Conservation (phyloP, 1,140 invertebrate species). For the Anagrus nilaparvatae region DNA sequence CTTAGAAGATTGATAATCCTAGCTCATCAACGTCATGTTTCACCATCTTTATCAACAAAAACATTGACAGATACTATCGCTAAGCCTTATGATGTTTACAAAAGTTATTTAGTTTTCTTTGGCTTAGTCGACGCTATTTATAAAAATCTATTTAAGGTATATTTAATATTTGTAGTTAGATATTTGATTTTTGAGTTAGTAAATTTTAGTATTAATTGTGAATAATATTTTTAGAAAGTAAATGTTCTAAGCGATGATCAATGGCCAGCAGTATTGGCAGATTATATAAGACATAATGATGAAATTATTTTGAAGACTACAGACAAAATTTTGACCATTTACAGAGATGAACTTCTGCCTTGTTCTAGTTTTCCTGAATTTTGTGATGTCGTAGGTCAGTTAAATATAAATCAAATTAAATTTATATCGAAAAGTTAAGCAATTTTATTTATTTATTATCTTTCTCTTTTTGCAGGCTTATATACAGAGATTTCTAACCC, state of each 20-base stretch:
- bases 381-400: constrained; percentile 75
- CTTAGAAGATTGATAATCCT: constrained; percentile 67
- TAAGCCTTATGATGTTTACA: constrained; percentile 75
- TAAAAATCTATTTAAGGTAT: constrained; percentile 62
- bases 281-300: constrained; percentile 91
- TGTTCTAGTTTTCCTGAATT: constrained; percentile 84
- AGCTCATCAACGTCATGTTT: constrained; percentile 63
- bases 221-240: constrained; percentile 56
- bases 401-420: no score
- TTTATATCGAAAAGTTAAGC: no score
- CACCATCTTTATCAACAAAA: constrained; percentile 44
- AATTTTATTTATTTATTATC: constrained; percentile 15
- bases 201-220: no score
- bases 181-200: constrained; percentile 2
- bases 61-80: constrained; percentile 43
- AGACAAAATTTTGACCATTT: constrained; percentile 67
- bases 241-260: constrained; percentile 62
- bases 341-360: constrained; percentile 82
- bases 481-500: constrained; percentile 51
- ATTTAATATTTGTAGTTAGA: constrained; percentile 10
- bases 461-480: constrained; percentile 48
- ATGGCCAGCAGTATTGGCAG: constrained; percentile 81
- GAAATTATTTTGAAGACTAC: constrained; percentile 78
- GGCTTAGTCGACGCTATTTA: constrained; percentile 70
- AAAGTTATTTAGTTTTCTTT: constrained; percentile 77